Evolutionary conservation across 2,797 vertebrate genomes (phyloP).

Genomic region (Vespertilio murinus): DNA sequence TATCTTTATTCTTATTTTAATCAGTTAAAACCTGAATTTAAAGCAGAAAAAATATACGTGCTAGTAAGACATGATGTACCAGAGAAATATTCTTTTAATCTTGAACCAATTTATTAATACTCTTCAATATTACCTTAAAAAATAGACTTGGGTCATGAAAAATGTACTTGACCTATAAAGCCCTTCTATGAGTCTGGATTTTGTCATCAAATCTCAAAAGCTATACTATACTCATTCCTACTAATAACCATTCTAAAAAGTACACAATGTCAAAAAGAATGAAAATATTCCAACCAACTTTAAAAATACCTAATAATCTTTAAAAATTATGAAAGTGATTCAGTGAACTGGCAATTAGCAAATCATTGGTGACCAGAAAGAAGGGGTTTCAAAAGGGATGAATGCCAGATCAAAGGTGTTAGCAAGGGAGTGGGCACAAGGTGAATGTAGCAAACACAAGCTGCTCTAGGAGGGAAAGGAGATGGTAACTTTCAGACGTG

Average conservation of each 20-base stretch:
- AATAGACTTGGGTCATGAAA: constrained; percentile 76
- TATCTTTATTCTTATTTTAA: neutral
- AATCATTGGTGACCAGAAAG: neutral
- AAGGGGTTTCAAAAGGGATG: neutral
- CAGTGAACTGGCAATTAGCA: neutral
- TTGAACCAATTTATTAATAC: constrained; percentile 76
- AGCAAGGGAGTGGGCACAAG: neutral
- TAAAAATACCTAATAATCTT: constrained; percentile 36
- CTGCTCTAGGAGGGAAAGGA: neutral
- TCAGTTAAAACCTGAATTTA: neutral
- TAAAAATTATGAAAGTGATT: neutral
- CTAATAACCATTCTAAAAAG: too few relatives aligned
- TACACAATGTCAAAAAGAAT: neutral
- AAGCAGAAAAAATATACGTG: constrained; percentile 7
- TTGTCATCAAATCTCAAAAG: constrained; percentile 81
- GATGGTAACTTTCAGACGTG: neutral
- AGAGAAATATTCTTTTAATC: constrained; percentile 71
- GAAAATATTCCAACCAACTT: constrained; percentile 28
- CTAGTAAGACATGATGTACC: constrained; percentile 33
- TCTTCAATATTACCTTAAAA: constrained; percentile 77
- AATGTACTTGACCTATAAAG: constrained; percentile 77
- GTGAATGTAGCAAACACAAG: neutral
- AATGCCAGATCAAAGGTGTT: neutral
- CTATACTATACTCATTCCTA: too few relatives aligned
- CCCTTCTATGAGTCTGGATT: constrained; percentile 74